Conservation (phyloP, 23 tunicate species). For the Botrylloides violaceus region DNA sequence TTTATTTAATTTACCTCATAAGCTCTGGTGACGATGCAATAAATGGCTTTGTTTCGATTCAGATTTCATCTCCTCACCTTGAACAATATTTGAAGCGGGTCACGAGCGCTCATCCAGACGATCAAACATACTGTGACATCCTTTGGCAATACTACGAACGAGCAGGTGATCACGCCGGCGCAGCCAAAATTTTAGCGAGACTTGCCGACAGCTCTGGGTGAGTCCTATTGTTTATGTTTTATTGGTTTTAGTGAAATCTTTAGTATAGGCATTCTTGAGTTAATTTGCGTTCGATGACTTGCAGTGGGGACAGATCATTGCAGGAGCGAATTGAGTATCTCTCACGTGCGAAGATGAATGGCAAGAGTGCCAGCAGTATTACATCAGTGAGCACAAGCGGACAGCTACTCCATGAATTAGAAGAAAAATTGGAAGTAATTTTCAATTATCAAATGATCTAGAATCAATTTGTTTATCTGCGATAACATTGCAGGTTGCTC, state of each 20-base stretch:
- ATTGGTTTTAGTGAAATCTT: background rate
- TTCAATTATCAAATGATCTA: background rate
- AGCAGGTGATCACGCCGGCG: conserved; percentile 40
- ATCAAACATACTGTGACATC: conserved; percentile 46
- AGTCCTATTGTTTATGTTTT: conserved; percentile 3
- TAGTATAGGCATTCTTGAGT: background rate
- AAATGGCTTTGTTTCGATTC: background rate
- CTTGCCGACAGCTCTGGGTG: conserved; percentile 89
- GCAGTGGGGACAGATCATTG: conserved; percentile 32
- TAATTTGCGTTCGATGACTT: background rate
- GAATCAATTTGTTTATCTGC: background rate
- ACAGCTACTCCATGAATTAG: conserved; percentile 68
- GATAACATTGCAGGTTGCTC: conserved; percentile 47
- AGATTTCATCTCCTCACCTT: conserved; percentile 72
- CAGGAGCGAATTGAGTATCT: conserved; percentile 67
- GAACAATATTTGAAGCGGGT: conserved; percentile 63
- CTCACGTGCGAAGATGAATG: conserved; percentile 88
- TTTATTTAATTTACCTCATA: no score
- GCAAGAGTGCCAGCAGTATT: conserved; percentile 46
- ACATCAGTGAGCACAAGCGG: conserved; percentile 48
- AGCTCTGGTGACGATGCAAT: no score
- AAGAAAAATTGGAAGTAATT: conserved; percentile 77
- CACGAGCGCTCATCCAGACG: conserved; percentile 33
- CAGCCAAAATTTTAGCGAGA: conserved; percentile 50
- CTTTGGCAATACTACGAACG: conserved; percentile 95